These are phyloP conservation scores for Tyria jacobaeae DNA, from an alignment of 2,888 invertebrate genomes.

Conservation along the genomic window DNA sequence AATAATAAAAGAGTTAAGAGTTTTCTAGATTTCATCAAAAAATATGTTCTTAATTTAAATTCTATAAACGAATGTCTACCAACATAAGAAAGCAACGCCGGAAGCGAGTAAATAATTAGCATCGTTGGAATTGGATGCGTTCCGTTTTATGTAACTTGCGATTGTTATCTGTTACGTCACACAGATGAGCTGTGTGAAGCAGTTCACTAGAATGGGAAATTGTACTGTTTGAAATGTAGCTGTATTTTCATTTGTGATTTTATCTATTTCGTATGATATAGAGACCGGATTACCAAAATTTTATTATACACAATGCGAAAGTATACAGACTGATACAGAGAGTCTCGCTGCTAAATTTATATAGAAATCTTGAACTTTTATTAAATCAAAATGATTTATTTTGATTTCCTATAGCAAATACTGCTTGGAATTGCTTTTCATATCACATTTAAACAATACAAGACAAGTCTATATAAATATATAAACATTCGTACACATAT, in stretches of 20 bases:
- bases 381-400: too few relatives aligned
- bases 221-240: constrained; percentile 25
- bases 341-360: too few relatives aligned
- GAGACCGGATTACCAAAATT: background rate
- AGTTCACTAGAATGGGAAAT: constrained; percentile 43
- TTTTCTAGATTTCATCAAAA: background rate
- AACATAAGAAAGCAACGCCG: constrained; percentile 30
- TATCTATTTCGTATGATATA: constrained; percentile 18
- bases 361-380: too few relatives aligned
- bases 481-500: too few relatives aligned
- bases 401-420: too few relatives aligned
- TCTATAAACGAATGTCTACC: constrained; percentile 17
- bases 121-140: constrained; percentile 39
- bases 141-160: constrained; percentile 38
- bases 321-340: background rate
- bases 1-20: too few relatives aligned
- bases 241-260: constrained; percentile 23
- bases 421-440: too few relatives aligned
- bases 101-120: constrained; percentile 43
- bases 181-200: constrained; percentile 46
- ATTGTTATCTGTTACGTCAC: constrained; percentile 45
- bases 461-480: too few relatives aligned
- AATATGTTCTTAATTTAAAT: constrained; percentile 26
- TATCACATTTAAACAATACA: too few relatives aligned
- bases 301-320: background rate